Evolutionary conservation across 37 sponge, comb jelly and placozoan species (phyloP).

Genomic region (Hormiphora californensis): DNA sequence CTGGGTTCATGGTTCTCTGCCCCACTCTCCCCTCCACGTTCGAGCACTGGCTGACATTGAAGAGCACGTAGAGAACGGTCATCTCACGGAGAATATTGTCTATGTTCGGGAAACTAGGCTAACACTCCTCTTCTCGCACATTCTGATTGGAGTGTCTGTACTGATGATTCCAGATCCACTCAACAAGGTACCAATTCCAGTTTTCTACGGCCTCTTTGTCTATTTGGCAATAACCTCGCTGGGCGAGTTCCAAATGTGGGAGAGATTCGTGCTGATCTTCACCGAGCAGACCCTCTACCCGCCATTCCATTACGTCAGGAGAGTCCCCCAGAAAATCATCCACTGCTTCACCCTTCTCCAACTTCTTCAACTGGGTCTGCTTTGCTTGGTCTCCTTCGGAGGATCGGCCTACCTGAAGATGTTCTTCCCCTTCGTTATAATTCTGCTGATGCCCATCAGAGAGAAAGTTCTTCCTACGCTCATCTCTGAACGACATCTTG

Average conservation of each 20-base stretch:
- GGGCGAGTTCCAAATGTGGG: constrained; percentile 36
- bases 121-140: constrained; percentile 35
- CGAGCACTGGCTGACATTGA: constrained; percentile 50
- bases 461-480: constrained; percentile 21
- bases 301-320: constrained; percentile 53
- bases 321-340: constrained; percentile 51
- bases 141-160: constrained; percentile 33
- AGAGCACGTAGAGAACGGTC: constrained; percentile 44
- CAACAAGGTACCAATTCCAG: constrained; percentile 31
- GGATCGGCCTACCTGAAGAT: constrained; percentile 28
- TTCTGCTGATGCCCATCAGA: constrained; percentile 29
- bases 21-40: constrained; percentile 31
- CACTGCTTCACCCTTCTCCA: constrained; percentile 47
- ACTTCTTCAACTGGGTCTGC: constrained; percentile 6
- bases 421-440: constrained; percentile 37
- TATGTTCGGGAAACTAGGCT: constrained; percentile 51
- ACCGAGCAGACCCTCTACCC: constrained; percentile 55
- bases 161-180: constrained; percentile 50
- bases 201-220: constrained; percentile 44
- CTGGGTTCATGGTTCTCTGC: constrained; percentile 45
- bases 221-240: constrained; percentile 13
- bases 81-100: constrained; percentile 29
- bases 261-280: constrained; percentile 46
- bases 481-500: constrained; percentile 10
- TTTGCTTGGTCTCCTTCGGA: constrained; percentile 40